These are phyloP conservation scores for Trogon surrucura DNA, from an alignment of 2,113 vertebrate species.

Conservation along the genomic window DNA sequence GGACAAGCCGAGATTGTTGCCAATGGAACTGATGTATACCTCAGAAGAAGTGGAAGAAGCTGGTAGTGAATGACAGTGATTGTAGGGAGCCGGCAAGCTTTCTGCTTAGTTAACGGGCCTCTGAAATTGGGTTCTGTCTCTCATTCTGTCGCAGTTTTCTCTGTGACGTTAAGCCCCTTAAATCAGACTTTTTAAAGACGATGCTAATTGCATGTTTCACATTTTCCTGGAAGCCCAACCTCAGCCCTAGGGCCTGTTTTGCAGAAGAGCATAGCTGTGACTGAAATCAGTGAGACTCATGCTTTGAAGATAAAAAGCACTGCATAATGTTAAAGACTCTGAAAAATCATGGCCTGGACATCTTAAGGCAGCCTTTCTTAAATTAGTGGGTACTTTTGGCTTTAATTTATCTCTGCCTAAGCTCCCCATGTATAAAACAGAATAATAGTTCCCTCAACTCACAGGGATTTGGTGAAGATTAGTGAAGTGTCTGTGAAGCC, in stretches of 20 bases:
- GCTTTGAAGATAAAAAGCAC: conserved; percentile 34
- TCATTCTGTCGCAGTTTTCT: background rate
- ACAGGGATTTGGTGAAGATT: conserved; percentile 47
- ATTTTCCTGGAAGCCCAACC: background rate
- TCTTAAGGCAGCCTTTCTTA: conserved; percentile 39
- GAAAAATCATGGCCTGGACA: conserved; percentile 11
- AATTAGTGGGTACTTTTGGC: conserved; percentile 20
- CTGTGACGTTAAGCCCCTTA: background rate
- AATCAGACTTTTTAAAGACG: background rate
- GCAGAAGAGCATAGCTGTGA: conserved; percentile 5
- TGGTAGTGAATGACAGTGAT: background rate
- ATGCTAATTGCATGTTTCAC: background rate
- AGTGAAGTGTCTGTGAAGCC: conserved; percentile 55
- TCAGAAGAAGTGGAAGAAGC: background rate
- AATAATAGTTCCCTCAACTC: conserved; percentile 33
- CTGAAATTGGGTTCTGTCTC: background rate
- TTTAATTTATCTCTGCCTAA: conserved; percentile 49
- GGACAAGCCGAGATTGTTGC: background rate
- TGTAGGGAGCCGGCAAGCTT: background rate
- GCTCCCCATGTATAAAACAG: conserved; percentile 9
- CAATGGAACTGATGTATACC: background rate
- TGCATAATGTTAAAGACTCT: conserved; percentile 7
- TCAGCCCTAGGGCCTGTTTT: background rate
- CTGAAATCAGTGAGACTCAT: background rate
- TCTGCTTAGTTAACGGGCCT: background rate